phyloP scores from a whole-genome alignment of 2,797 vertebrate genomes.

The Parambassis ranga region DNA sequence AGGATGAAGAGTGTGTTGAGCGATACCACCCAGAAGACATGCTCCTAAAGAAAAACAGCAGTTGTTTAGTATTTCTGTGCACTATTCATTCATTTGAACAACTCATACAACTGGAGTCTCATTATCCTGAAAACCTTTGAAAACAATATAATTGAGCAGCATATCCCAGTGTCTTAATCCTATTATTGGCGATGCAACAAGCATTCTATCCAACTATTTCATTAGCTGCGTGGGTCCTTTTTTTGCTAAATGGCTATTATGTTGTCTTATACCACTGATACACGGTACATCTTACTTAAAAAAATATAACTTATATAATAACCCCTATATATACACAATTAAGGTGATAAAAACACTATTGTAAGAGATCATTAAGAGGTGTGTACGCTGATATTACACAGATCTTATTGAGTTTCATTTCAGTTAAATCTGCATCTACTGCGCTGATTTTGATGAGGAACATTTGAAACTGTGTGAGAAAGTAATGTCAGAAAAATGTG shows the following conservation, averaged over 20 bases:
- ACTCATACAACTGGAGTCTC: background rate
- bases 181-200: background rate
- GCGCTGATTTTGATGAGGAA: background rate
- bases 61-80: too few relatives aligned
- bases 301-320: too few relatives aligned
- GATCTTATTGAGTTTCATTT: background rate
- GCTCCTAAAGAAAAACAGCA: conserved; percentile 86
- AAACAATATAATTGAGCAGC: background rate
- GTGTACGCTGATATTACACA: background rate
- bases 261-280: too few relatives aligned
- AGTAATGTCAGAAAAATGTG: background rate
- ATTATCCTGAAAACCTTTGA: background rate
- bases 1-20: conserved; percentile 97
- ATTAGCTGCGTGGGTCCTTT: too few relatives aligned
- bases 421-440: background rate
- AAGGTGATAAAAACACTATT: too few relatives aligned
- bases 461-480: background rate
- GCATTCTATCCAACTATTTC: too few relatives aligned
- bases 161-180: background rate
- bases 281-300: too few relatives aligned
- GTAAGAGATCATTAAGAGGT: too few relatives aligned
- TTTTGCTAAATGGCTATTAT: too few relatives aligned
- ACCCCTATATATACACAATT: too few relatives aligned
- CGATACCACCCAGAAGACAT: conserved; percentile 98
- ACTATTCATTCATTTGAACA: too few relatives aligned